Percentiles rank a stretch among this genome's conserved stretches.
phyloP scores from a whole-genome alignment of 1,140 invertebrate species.

The Nixonia krombeini region DNA sequence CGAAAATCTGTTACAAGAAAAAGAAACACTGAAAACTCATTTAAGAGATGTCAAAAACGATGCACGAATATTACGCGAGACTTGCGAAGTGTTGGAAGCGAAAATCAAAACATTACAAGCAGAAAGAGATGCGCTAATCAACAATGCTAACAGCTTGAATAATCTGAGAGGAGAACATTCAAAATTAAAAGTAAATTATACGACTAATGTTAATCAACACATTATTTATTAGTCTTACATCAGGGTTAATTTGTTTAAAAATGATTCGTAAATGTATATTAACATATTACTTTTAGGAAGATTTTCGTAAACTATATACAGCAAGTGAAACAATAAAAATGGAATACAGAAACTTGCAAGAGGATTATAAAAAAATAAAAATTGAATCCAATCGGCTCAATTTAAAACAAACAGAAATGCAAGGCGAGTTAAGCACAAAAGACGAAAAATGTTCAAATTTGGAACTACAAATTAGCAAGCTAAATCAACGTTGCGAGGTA shows the following conservation, averaged over 20 bases:
- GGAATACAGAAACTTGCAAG: slow-evolving; percentile 87
- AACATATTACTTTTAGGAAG: too few species aligned
- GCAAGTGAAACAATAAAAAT: slow-evolving; percentile 87
- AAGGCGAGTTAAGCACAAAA: slow-evolving; percentile 83
- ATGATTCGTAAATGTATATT: too few species aligned
- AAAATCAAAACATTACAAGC: slow-evolving; percentile 71
- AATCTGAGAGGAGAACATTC: slow-evolving; percentile 90
- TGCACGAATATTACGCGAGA: slow-evolving; percentile 80
- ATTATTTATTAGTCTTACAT: too few species aligned
- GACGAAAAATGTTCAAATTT: slow-evolving; percentile 83
- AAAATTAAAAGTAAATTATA: slow-evolving; percentile 70
- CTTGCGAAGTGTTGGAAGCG: slow-evolving; percentile 57
- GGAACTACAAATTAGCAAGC: slow-evolving; percentile 87
- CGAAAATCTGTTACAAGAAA: slow-evolving; percentile 86
- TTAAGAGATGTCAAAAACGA: slow-evolving; percentile 85
- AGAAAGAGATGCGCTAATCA: slow-evolving; percentile 80
- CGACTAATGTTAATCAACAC: too few species aligned
- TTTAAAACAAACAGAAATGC: slow-evolving; percentile 85
- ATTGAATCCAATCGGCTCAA: slow-evolving; percentile 85
- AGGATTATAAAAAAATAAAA: slow-evolving; percentile 86
- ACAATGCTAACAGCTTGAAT: slow-evolving; percentile 77
- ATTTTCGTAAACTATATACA: slow-evolving; percentile 87
- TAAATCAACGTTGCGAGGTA: slow-evolving; percentile 88
- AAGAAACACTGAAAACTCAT: slow-evolving; percentile 83
- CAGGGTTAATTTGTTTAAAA: background rate